Percentiles rank a stretch among this genome's conserved stretches.
phyloP scores from a whole-genome alignment of 2,113 vertebrate species.

The Eulacestoma nigropectus region DNA sequence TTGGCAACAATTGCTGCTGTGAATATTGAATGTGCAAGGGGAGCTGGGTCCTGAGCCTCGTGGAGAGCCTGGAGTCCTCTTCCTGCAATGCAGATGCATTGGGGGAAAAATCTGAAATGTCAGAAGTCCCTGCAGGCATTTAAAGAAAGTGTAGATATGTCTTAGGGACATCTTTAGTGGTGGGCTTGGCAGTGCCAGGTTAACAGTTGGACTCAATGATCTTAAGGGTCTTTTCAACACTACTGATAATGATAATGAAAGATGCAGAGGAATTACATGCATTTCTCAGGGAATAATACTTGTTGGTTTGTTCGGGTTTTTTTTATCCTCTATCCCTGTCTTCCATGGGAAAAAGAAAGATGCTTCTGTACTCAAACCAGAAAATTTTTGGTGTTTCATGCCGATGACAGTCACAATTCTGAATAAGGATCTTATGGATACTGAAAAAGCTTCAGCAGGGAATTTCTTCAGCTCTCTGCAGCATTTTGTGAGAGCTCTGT shows the following conservation, averaged over 20 bases:
- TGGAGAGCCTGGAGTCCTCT: neutral
- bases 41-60: neutral
- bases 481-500: too few species aligned
- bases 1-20: neutral
- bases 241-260: neutral
- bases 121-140: neutral
- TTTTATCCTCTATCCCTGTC: neutral
- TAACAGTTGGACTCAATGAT: neutral
- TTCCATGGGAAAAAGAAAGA: neutral
- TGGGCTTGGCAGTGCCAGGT: neutral
- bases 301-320: rapidly evolving
- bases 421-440: neutral
- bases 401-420: neutral
- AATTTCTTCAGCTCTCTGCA: too few species aligned
- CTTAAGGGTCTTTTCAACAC: neutral
- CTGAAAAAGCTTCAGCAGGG: too few species aligned
- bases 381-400: neutral
- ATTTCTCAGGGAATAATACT: neutral
- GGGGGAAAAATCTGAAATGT: neutral
- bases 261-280: neutral
- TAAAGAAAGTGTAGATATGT: neutral
- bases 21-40: neutral
- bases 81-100: rapidly evolving
- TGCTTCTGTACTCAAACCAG: neutral
- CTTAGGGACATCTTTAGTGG: neutral